Conservation (phyloP, 2,888 invertebrate species). For the Balanococcus diminutus region DNA sequence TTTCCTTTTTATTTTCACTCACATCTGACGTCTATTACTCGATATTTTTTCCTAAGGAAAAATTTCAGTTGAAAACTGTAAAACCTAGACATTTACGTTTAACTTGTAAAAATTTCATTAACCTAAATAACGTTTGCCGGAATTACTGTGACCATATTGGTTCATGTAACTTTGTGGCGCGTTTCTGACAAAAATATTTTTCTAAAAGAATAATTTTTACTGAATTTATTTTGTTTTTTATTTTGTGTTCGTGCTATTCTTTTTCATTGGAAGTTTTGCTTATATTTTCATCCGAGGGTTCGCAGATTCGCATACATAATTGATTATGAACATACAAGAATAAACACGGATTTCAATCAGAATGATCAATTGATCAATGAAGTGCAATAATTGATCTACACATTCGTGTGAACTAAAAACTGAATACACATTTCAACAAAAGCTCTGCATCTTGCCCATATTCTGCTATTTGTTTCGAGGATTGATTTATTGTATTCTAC, state of each 20-base stretch:
- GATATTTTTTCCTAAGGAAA: conserved; percentile 37
- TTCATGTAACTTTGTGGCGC: background rate
- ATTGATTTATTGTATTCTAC: too few relatives aligned
- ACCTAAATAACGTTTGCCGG: background rate
- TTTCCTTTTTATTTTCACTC: background rate
- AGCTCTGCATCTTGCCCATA: too few relatives aligned
- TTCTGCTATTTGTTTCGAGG: too few relatives aligned
- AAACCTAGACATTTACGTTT: background rate
- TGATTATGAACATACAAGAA: too few relatives aligned
- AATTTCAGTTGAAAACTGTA: conserved; percentile 1
- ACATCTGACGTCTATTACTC: background rate
- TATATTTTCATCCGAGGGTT: background rate
- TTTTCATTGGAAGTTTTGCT: background rate
- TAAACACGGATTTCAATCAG: too few relatives aligned
- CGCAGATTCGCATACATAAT: too few relatives aligned
- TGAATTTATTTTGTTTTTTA: background rate
- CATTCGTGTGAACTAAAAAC: too few relatives aligned
- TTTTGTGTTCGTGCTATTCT: background rate
- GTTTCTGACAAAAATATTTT: conserved; percentile 37
- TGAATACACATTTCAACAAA: too few relatives aligned
- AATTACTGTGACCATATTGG: conserved; percentile 4
- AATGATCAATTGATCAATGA: too few relatives aligned
- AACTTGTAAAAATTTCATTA: conserved; percentile 38
- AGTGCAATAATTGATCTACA: too few relatives aligned
- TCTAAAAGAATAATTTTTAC: conserved; percentile 37